Evolutionary conservation across 2,888 invertebrate genomes (phyloP), one percentile per base, ranked within the genome.

Genomic region (Heliconius aoede): DNA sequence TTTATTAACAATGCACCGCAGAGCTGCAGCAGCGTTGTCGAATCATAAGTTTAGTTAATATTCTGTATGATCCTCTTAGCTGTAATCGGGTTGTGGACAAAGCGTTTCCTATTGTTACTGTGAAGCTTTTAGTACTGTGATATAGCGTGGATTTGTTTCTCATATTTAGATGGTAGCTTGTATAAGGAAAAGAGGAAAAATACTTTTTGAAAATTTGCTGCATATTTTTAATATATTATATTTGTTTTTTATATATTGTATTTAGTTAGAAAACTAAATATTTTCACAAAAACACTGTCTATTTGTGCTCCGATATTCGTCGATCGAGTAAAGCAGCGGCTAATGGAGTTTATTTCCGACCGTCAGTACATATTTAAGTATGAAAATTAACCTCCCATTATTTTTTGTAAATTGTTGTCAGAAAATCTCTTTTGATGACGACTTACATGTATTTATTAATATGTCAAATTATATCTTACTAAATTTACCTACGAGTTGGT

Each of bases 21-120:
- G 28, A 68, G 55, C 55, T 30, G 30, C 55, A 30, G 24, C 36
- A 40, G 24, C 24, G 15, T 1, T 55, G 21, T 30, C 9, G 68
- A 69, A 55, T 69, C 55, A 69, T 30, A 24, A 30, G 55, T 69
- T 69, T 69, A 55, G 55, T 55, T 75, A 69, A 51, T 74, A 60
- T 67, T 75, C 32, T 30, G 32, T 21, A 24, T 73, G 81, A 82
- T 83, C 84, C 83, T 82, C 84, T 84, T 83, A 82, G 58, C 64
- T 51, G 73, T 82, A 82, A 84, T 83, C 82, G 81, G 78, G 72
- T 81, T 81, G 82, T 81, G 81, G 79, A 82, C 82, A 80, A 82
- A 82, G 82, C 72, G 73, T 30, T 64, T 26, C 21, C 61, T 51
- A n/a, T 69, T 61, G 69, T 30, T 32, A 61, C 26, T 67, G 21